A percentile compares a stretch with the other conserved stretches of the same genome.
phyloP scores from a whole-genome alignment of 2,113 vertebrate genomes.

The Raja brachyura region DNA sequence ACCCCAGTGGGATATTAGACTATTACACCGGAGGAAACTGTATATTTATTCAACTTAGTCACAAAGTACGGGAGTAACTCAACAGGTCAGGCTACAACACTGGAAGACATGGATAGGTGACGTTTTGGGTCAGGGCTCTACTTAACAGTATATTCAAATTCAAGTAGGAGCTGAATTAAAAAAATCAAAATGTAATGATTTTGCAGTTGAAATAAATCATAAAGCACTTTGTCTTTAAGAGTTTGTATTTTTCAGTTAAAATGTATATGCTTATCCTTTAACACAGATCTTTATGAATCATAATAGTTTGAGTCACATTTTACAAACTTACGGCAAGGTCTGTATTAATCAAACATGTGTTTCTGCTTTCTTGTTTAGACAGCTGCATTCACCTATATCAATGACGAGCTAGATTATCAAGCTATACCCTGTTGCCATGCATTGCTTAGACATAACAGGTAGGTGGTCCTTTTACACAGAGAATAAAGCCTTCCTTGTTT shows the following conservation, averaged over 20 bases:
- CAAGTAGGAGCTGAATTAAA: neutral
- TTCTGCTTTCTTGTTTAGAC: conserved; percentile 33
- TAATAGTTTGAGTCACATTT: neutral
- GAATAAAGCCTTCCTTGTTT: conserved; percentile 35
- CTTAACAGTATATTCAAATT: neutral
- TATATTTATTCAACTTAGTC: neutral
- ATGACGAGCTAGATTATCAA: conserved; percentile 18
- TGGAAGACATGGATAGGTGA: too few species aligned
- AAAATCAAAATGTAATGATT: neutral
- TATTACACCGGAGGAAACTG: neutral
- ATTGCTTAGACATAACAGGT: conserved; percentile 22
- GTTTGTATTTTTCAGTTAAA: neutral
- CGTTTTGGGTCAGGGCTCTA: too few species aligned
- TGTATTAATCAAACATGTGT: conserved; percentile 1
- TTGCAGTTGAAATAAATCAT: neutral
- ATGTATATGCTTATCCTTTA: neutral
- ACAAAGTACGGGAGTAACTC: too few species aligned
- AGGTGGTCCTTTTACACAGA: conserved; percentile 26
- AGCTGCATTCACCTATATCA: conserved; percentile 17
- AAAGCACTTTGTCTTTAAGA: neutral
- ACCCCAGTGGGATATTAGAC: neutral
- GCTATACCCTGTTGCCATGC: conserved; percentile 13
- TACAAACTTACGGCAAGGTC: neutral
- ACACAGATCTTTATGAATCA: neutral
- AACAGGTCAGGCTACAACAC: too few species aligned